Percentiles rank a stretch among this genome's conserved stretches.
These are phyloP conservation scores for Charaxes varanes DNA, from an alignment of 1,140 invertebrate genomes.

Conservation along the genomic window DNA sequence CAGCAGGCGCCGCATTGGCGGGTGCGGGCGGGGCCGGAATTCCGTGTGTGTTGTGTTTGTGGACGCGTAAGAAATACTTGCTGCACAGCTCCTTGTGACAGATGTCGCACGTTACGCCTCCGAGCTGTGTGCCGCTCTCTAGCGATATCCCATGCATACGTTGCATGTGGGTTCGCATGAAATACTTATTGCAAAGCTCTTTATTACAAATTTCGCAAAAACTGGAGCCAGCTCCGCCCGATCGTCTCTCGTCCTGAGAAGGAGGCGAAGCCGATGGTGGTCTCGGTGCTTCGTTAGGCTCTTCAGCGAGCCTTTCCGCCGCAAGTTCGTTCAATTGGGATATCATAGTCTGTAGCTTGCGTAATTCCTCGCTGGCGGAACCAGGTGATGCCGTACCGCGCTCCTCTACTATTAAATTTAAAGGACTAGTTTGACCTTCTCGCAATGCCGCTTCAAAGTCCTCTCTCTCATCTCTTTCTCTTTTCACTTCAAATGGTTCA, in stretches of 20 bases:
- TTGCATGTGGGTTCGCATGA: slow-evolving; percentile 99
- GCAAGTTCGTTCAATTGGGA: slow-evolving; percentile 89
- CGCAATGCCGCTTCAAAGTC: slow-evolving; percentile 55
- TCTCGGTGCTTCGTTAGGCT: slow-evolving; percentile 51
- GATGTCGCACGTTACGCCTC: slow-evolving; percentile 95
- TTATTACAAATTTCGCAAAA: slow-evolving; percentile 99
- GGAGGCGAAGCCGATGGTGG: slow-evolving; percentile 55
- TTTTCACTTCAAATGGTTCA: slow-evolving; percentile 62
- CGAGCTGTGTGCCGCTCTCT: slow-evolving; percentile 91
- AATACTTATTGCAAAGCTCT: slow-evolving; percentile 99
- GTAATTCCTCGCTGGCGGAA: slow-evolving; percentile 84
- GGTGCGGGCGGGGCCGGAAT: slow-evolving; percentile 79
- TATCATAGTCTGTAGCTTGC: slow-evolving; percentile 94
- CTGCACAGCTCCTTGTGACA: slow-evolving; percentile 98
- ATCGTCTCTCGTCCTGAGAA: slow-evolving; percentile 65
- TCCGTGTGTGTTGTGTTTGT: slow-evolving; percentile 98
- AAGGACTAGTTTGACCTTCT: slow-evolving; percentile 62
- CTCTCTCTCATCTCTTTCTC: slow-evolving; percentile 51
- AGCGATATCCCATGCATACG: slow-evolving; percentile 99
- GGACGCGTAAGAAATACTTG: slow-evolving; percentile 97
- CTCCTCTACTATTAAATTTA: slow-evolving; percentile 71
- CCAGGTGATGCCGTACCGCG: slow-evolving; percentile 65
- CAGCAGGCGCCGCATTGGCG: slow-evolving; percentile 69
- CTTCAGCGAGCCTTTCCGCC: slow-evolving; percentile 73
- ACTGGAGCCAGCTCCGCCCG: slow-evolving; percentile 78